Evolutionary conservation across 2,797 vertebrate genomes (phyloP), one percentile per base, ranked within the genome.

Genomic region (Menidia menidia): DNA sequence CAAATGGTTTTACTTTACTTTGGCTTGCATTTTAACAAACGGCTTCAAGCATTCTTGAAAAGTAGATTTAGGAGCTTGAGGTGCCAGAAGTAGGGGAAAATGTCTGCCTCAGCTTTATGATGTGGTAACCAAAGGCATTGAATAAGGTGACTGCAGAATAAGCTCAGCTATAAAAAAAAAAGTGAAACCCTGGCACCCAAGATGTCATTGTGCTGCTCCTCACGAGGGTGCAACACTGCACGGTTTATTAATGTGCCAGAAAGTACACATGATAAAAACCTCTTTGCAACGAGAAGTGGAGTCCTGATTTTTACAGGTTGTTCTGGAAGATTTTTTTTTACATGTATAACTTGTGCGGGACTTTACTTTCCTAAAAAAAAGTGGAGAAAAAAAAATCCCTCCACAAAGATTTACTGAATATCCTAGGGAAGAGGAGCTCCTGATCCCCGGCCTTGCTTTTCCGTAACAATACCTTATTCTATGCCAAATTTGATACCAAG

Each of bases 31-130:
- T 91, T 92, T 94, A 90, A 91, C 91, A 73, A 88, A 88, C 64
- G 70, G 87, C 73, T 84, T 87, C 76, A 81, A 86, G 82, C 68
- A 57, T 87, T 89, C 80, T 94, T 93, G 92, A 95, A 92, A 93
- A 94, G 94, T 95, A 94, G 95, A 95, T 96, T 96, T 96, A 95
- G 94, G 94, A 91, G 92, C 78, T 63, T 86, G 94, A 95, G 95
- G 95, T 96, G 95, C 95, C 92, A 92, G 88, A 92, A 94, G 95
- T 84, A 92, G 91, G 90, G 91, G 93, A 95, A 96, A 95, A 84
- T 93, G 93, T 95, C 95, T 95, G 94, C 94, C 93, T 84, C 93
- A 92, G 94, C 94, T 92, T 96, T 95, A 95, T 94, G 94, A 96
- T 87, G 94, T 95, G 91, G 93, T 92, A 92, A 89, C 60, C 88